phyloP scores from a whole-genome alignment of 2,113 vertebrate genomes.

The Chaenogobius annularis region DNA sequence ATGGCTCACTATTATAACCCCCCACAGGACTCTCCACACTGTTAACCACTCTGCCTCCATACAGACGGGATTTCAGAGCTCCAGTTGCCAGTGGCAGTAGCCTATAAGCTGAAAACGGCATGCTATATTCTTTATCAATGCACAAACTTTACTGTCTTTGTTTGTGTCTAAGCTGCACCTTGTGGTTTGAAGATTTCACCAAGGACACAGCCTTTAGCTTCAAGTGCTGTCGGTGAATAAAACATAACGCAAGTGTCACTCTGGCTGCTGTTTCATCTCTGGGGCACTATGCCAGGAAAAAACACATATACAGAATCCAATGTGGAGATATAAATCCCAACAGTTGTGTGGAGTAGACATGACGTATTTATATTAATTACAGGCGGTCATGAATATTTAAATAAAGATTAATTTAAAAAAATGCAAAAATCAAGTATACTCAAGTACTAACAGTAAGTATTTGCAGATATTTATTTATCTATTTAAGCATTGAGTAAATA shows the following conservation, averaged over 20 bases:
- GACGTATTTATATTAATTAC: too few relatives aligned
- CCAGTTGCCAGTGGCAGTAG: neutral
- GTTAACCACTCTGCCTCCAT: neutral
- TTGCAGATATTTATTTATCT: too few relatives aligned
- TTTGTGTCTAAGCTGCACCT: neutral
- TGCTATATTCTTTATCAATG: neutral
- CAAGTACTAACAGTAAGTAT: too few relatives aligned
- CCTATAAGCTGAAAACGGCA: neutral
- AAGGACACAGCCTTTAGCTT: conserved; percentile 12
- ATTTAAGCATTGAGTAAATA: too few relatives aligned
- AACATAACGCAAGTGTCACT: conserved; percentile 1
- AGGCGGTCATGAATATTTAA: too few relatives aligned
- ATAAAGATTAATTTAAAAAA: too few relatives aligned
- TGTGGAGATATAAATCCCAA: neutral
- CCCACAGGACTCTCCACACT: neutral
- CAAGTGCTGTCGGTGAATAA: conserved; percentile 3
- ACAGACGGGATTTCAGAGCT: neutral
- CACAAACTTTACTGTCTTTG: neutral
- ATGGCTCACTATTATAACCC: too few relatives aligned
- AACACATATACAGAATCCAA: neutral
- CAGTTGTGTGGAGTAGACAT: neutral
- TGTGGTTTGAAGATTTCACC: conserved; percentile 11
- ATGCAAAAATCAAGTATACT: too few relatives aligned
- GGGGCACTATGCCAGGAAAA: neutral
- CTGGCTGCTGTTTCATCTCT: neutral